Conservation (phyloP, 2,797 vertebrate species). For the Astyanax mexicanus region DNA sequence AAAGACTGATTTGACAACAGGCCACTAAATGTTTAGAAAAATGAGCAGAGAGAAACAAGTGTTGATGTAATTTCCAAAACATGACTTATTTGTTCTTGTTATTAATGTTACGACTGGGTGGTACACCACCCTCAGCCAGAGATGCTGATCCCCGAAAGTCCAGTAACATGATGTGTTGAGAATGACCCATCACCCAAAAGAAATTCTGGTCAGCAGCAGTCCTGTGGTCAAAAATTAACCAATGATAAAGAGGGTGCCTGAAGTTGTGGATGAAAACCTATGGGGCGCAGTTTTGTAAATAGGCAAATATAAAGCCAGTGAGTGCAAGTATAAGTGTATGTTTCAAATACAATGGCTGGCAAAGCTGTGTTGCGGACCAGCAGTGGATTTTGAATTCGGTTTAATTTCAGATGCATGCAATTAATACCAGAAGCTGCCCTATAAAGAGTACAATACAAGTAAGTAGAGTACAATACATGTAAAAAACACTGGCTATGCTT, state of each 20-base stretch:
- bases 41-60: slow-evolving; percentile 12
- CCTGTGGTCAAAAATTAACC: neutral
- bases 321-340: neutral
- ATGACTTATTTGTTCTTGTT: slow-evolving; percentile 10
- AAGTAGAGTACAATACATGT: slow-evolving; percentile 70
- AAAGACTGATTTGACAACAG: neutral
- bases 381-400: slow-evolving; percentile 38
- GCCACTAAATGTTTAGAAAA: neutral
- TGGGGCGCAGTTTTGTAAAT: neutral
- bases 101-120: too few relatives aligned
- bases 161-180: neutral
- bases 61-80: neutral
- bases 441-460: slow-evolving; percentile 70
- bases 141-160: neutral
- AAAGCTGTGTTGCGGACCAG: slow-evolving; percentile 52
- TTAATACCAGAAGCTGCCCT: slow-evolving; percentile 53
- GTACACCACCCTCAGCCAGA: too few relatives aligned
- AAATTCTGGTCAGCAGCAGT: neutral
- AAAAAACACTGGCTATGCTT: slow-evolving; percentile 69
- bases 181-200: neutral
- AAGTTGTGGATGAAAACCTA: neutral
- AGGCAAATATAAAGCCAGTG: neutral
- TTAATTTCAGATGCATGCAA: slow-evolving; percentile 58
- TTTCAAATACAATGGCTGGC: neutral
- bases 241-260: neutral